Conservation (phyloP, 2,113 vertebrate genomes). For the Otis tarda region DNA sequence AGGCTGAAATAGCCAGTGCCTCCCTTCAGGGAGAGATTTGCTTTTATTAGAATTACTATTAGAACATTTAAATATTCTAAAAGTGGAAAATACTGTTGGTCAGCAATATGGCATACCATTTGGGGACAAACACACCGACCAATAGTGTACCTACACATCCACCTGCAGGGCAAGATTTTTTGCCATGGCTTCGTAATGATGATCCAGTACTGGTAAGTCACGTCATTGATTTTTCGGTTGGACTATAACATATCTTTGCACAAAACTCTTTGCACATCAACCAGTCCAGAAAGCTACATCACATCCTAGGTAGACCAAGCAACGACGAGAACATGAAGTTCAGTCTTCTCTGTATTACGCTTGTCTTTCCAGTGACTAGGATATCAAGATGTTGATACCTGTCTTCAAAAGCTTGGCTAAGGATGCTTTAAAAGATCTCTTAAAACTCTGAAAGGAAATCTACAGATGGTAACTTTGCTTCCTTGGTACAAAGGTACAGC, state of each 20-base stretch:
- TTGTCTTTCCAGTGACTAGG: not conserved
- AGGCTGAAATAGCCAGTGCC: not conserved
- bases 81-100: not conserved
- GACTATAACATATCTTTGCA: not conserved
- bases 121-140: not conserved
- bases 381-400: not conserved
- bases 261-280: not conserved
- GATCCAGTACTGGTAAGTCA: not conserved
- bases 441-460: not conserved
- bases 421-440: not conserved
- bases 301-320: not conserved
- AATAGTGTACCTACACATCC: not conserved
- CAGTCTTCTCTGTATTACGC: not conserved
- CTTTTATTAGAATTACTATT: not conserved
- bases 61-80: not conserved
- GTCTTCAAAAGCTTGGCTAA: not conserved
- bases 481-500: not conserved
- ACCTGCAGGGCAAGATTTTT: not conserved
- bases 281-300: not conserved
- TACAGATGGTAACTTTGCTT: not conserved
- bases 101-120: not conserved
- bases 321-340: not conserved
- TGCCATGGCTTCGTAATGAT: not conserved
- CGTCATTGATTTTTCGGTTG: not conserved
- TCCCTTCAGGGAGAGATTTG: not conserved